Conservation (phyloP, 2,888 invertebrate species). For the Pterostichus niger region DNA sequence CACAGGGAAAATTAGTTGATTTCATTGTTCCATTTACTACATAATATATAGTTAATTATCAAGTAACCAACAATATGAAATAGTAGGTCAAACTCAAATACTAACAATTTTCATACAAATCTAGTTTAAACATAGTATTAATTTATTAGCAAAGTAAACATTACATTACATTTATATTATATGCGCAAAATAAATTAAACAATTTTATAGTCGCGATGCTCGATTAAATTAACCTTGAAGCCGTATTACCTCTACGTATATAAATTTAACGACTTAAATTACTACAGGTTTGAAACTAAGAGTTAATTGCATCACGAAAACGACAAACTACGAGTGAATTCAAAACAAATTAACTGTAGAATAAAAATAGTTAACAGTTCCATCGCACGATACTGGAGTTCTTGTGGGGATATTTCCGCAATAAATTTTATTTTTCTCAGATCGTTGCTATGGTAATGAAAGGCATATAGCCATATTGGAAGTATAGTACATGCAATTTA, state of each 20-base stretch:
- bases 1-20: too few species aligned
- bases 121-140: constrained; percentile 20
- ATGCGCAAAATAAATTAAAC: constrained; percentile 8
- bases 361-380: constrained; percentile 43
- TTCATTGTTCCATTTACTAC: too few species aligned
- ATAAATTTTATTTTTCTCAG: constrained; percentile 42
- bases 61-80: background rate
- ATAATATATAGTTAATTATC: background rate
- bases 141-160: constrained; percentile 7
- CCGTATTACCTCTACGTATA: background rate
- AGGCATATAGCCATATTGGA: constrained; percentile 18
- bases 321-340: background rate
- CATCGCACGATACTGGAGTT: background rate
- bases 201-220: background rate
- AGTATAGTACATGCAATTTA: background rate
- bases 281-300: constrained; percentile 23
- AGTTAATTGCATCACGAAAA: constrained; percentile 30
- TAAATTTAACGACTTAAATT: constrained; percentile 39
- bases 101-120: background rate
- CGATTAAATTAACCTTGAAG: constrained; percentile 25
- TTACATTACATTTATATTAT: background rate
- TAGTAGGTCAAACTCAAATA: too few species aligned
- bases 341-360: constrained; percentile 28
- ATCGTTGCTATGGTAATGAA: constrained; percentile 41
- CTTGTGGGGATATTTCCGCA: constrained; percentile 20